phyloP scores from a whole-genome alignment of 2,113 vertebrate species.

The Ochotona curzoniae region DNA sequence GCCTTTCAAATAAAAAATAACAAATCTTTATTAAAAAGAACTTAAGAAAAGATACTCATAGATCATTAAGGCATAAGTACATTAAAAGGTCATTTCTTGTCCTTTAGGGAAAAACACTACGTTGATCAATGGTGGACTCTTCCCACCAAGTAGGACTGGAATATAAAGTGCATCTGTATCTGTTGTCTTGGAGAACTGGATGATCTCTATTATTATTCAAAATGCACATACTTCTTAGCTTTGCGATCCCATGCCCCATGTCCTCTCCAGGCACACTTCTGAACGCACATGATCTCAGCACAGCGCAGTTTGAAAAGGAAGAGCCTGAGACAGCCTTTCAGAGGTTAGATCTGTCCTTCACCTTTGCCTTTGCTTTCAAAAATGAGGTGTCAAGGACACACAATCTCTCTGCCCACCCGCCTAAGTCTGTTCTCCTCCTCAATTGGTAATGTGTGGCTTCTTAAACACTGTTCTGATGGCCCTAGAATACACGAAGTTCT shows the following conservation, averaged over 20 bases:
- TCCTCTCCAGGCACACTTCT: neutral
- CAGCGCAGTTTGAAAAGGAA: neutral
- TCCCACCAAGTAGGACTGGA: neutral
- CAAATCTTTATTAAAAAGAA: too few species aligned
- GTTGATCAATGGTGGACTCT: neutral
- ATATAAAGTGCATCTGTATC: neutral
- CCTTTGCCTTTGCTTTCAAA: neutral
- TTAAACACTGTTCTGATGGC: too few species aligned
- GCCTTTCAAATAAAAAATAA: too few species aligned
- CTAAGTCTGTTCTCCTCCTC: too few species aligned
- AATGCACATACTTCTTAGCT: slow-evolving; percentile 37
- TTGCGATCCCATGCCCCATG: neutral
- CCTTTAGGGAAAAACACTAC: too few species aligned
- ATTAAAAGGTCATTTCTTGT: neutral
- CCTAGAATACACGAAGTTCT: too few species aligned
- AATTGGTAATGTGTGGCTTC: too few species aligned
- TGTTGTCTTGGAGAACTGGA: neutral
- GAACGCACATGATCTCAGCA: neutral
- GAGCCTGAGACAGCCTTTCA: neutral
- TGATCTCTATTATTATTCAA: slow-evolving; percentile 10
- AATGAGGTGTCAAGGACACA: neutral
- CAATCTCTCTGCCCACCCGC: too few species aligned
- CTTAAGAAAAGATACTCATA: too few species aligned
- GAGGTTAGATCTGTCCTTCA: neutral
- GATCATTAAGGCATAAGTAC: neutral